phyloP scores from a whole-genome alignment of 2,113 vertebrate species.

The Hyaena hyaena region DNA sequence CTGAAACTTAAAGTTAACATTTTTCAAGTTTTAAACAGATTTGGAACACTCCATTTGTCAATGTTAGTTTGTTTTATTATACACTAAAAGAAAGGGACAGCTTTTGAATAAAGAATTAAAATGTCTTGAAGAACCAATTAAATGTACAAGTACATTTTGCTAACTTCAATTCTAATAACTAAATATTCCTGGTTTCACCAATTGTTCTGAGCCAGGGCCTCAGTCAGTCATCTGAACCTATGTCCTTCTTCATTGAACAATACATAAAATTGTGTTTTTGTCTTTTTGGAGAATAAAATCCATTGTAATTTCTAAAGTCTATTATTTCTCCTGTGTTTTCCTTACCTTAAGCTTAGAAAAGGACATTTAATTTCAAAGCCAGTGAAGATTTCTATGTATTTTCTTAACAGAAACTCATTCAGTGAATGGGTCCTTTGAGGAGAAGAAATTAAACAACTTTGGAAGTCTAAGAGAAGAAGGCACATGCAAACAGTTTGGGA shows the following conservation, averaged over 20 bases:
- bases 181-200: background rate
- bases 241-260: background rate
- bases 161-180: background rate
- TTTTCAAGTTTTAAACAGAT: slow-evolving; percentile 40
- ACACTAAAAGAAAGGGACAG: background rate
- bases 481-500: background rate
- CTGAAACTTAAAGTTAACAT: slow-evolving; percentile 39
- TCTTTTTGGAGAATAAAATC: slow-evolving; percentile 41
- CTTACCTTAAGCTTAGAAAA: slow-evolving; percentile 16
- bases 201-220: background rate
- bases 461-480: background rate
- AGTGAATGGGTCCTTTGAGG: background rate
- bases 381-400: background rate
- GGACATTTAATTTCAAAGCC: background rate
- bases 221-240: background rate
- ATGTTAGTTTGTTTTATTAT: slow-evolving; percentile 11
- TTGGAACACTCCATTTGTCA: slow-evolving; percentile 38
- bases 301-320: background rate
- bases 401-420: background rate
- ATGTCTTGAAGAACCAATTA: background rate
- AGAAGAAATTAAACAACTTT: background rate
- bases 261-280: background rate
- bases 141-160: background rate
- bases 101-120: slow-evolving; percentile 27
- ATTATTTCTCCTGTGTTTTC: background rate